Evolutionary conservation across 2,797 vertebrate species (phyloP).

Genomic region (Acipenser ruthenus): DNA sequence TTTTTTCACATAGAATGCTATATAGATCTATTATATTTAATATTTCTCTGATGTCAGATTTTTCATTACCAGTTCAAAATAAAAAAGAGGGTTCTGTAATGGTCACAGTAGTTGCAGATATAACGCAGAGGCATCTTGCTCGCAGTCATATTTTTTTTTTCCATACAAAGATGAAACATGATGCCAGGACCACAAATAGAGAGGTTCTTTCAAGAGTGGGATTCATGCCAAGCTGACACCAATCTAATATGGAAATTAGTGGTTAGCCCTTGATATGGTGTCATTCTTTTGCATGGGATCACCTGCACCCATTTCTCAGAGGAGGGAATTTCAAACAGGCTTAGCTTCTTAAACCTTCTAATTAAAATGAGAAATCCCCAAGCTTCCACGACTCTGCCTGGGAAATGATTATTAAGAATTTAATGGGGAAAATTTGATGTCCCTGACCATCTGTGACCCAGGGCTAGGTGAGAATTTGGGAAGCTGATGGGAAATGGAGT

Average conservation of each 20-base stretch:
- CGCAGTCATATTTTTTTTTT: neutral
- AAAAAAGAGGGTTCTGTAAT: no score
- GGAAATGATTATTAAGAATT: slow-evolving; percentile 99
- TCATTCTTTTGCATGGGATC: slow-evolving; percentile 77
- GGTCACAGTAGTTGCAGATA: neutral
- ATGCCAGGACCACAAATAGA: slow-evolving; percentile 59
- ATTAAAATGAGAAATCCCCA: slow-evolving; percentile 99
- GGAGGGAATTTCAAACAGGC: slow-evolving; percentile 80
- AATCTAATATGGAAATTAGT: slow-evolving; percentile 93
- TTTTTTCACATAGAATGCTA: no score
- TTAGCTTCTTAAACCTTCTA: slow-evolving; percentile 98
- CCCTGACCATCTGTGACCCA: slow-evolving; percentile 96
- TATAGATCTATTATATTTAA: no score
- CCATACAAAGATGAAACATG: slow-evolving; percentile 31
- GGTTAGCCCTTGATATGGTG: slow-evolving; percentile 72
- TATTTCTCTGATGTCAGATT: no score
- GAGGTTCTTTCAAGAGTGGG: slow-evolving; percentile 63
- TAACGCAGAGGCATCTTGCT: neutral
- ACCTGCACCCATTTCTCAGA: slow-evolving; percentile 80
- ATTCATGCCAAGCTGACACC: slow-evolving; percentile 75
- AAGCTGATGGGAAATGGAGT: slow-evolving; percentile 55
- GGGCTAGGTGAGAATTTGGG: slow-evolving; percentile 75
- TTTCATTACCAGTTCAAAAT: no score
- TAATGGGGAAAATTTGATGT: slow-evolving; percentile 95
- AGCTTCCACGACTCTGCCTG: slow-evolving; percentile 76